Evolutionary conservation across 2,113 vertebrate species (phyloP).

Genomic region (Tinamus guttatus): DNA sequence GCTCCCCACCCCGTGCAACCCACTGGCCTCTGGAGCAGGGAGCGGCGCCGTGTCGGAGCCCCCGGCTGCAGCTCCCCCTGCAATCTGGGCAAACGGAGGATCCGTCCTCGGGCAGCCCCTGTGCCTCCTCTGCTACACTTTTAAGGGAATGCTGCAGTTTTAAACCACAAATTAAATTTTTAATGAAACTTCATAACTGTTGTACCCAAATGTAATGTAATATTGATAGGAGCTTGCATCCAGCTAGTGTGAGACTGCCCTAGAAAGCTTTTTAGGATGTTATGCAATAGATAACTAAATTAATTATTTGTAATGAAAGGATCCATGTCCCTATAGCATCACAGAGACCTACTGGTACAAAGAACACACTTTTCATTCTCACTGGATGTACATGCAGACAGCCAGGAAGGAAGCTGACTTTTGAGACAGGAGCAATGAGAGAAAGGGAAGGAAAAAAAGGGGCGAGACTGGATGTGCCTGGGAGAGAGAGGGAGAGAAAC

Average conservation of each 20-base stretch:
- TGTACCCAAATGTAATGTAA: conserved; percentile 74
- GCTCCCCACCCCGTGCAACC: accelerated
- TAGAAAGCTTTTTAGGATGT: conserved; percentile 81
- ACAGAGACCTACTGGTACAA: conserved; percentile 44
- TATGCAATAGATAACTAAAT: conserved; percentile 79
- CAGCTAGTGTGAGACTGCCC: conserved; percentile 70
- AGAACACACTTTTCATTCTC: conserved; percentile 8
- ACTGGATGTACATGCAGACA: conserved; percentile 42
- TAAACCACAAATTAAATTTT: conserved; percentile 83
- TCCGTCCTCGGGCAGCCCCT: background rate
- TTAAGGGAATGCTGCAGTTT: conserved; percentile 74
- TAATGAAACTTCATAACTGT: conserved; percentile 80
- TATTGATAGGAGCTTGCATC: conserved; percentile 79
- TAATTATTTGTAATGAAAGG: conserved; percentile 81
- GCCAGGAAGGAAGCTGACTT: background rate
- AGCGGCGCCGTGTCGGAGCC: accelerated
- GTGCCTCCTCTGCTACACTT: conserved; percentile 49
- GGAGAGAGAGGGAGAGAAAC: background rate
- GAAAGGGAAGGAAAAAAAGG: background rate
- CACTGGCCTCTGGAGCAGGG: accelerated
- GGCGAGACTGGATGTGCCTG: background rate
- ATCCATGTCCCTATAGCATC: conserved; percentile 55
- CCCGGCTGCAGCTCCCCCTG: background rate
- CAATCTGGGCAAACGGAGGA: background rate
- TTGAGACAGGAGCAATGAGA: background rate